Evolutionary conservation across 1,140 invertebrate species (phyloP), one percentile per base, ranked within the genome.

Genomic region (Phenacoccus solenopsis): DNA sequence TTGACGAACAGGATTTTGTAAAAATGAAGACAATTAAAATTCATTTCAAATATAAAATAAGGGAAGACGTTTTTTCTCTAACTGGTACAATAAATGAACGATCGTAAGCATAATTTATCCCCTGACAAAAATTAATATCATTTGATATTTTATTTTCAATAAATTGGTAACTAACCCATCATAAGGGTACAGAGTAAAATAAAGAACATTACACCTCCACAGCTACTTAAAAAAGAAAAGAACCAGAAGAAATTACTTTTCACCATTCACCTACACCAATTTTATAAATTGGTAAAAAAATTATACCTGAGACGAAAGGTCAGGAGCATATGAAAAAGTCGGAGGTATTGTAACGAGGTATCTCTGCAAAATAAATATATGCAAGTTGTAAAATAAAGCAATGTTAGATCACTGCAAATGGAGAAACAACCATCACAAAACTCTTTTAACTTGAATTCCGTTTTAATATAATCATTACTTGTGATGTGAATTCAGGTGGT

Each of bases 401-500:
- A n/a, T 49, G 38, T 49, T 49, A 49, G 20, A 32, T 16, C 4
- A 71, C 9, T 2, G 25, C 21, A 22, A 10, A 12, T 22, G 25
- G 22, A 67, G 22, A 0, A 59, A 57, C 22, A 56, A 27, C 32
- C 10, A 1, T 61, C 27, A 67, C 22, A 70, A 20, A 64, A 32
- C 59, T 64, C 1, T 21, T 70, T 28, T 64, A 35, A 64, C 30
- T 21, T 1, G n/a, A 68, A 68, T 68, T 13, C 28, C 32, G 21
- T 67, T n/a, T n/a, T n/a, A n/a, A n/a, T n/a, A n/a, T n/a, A n/a
- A 21, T 35, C 7, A 1, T 64, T 74, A 79, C 78, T 73, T 92
- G 86, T 0, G 90, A 91, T 21, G 90, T 94, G 74, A 96, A 96
- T 28, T 90, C 84, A 49, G 93, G 92, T 72, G 93, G 85, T 76